Conservation (phyloP, 2,113 vertebrate species). For the Pomatostomus ruficeps region DNA sequence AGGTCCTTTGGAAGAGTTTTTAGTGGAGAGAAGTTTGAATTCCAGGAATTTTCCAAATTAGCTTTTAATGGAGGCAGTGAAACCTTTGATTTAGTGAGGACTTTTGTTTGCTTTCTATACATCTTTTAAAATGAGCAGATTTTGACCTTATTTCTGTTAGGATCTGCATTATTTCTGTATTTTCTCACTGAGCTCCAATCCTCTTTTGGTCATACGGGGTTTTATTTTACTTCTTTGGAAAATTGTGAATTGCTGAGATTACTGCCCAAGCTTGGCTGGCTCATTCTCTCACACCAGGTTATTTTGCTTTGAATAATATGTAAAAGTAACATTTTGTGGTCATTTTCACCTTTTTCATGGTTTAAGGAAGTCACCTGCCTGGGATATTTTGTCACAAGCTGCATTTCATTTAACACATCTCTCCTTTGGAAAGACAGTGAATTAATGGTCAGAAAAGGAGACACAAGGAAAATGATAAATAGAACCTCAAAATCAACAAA, state of each 20-base stretch:
- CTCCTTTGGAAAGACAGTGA: neutral
- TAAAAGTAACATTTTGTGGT: neutral
- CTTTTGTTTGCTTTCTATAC: neutral
- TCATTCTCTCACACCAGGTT: neutral
- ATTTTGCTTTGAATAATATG: neutral
- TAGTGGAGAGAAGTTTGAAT: neutral
- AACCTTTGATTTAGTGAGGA: neutral
- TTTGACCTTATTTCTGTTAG: neutral
- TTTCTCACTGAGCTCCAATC: neutral
- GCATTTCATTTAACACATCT: neutral
- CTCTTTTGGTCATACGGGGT: neutral
- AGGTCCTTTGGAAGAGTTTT: neutral
- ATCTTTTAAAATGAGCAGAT: neutral
- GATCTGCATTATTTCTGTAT: neutral
- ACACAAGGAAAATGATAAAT: rapidly evolving
- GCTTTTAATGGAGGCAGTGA: neutral
- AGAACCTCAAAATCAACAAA: neutral
- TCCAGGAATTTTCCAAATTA: neutral
- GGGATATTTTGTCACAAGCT: neutral
- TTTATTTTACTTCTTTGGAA: neutral
- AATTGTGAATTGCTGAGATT: neutral
- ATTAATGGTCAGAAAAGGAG: neutral
- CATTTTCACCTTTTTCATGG: neutral
- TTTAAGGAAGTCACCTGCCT: neutral
- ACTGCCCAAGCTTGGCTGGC: neutral